Conservation (phyloP, 2,888 invertebrate genomes). For the Drosophila trichaetosa region DNA sequence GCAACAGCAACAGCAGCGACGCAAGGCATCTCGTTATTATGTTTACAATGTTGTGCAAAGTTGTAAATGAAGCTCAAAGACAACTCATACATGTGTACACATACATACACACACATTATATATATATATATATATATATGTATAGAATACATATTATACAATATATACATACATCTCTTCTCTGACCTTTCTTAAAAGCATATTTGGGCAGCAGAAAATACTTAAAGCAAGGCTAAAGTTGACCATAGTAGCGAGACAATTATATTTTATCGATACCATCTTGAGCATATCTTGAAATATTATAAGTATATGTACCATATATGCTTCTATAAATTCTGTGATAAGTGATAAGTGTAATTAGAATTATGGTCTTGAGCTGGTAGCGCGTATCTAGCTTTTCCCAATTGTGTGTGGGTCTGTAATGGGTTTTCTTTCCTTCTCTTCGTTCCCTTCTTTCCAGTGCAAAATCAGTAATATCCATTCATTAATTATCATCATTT, state of each 20-base stretch:
- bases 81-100: constrained; percentile 45
- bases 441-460: not conserved
- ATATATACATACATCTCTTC: not conserved
- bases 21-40: constrained; percentile 62
- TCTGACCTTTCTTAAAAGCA: constrained; percentile 8
- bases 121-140: not conserved
- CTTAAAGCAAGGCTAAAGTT: not conserved
- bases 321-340: not conserved
- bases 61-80: constrained; percentile 69
- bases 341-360: not conserved
- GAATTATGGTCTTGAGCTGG: not conserved
- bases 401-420: not conserved
- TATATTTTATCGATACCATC: not conserved
- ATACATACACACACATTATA: not conserved
- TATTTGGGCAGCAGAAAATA: not conserved
- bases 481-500: not conserved
- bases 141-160: not conserved
- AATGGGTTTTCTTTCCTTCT: not conserved
- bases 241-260: not conserved
- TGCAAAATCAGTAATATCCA: not conserved
- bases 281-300: not conserved
- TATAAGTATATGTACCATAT: not conserved
- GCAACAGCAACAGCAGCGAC: constrained; percentile 20
- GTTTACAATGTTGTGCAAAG: constrained; percentile 70
- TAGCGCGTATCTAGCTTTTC: not conserved